Evolutionary conservation across 2,888 invertebrate species (phyloP), one percentile per base, ranked within the genome.

Genomic region (Euproctis similis): DNA sequence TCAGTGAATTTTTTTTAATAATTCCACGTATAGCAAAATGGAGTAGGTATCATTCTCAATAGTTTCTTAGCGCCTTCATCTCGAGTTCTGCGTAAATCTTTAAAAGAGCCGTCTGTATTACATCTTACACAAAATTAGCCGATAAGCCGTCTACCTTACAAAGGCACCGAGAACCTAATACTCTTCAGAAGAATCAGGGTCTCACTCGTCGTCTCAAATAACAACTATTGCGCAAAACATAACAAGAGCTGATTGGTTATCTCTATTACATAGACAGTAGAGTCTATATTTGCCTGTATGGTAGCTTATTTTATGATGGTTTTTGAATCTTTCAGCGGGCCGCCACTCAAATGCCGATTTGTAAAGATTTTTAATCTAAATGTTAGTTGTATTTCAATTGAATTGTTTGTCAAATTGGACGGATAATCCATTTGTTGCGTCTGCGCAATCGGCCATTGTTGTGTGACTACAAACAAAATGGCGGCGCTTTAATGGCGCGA

Each of bases 351-450:
- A 47, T n/a, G 62, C 74, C 64, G 71, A 61, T 57, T 70, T 62
- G 44, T 51, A 60, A 51, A 56, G 69, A n/a, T n/a, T n/a, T n/a
- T n/a, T n/a, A n/a, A 62, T 55, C 42, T 46, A 44, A 53, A 49
- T 32, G 35, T 28, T 37, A 46, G 37, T 49, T 38, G 36, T 50
- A 51, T 46, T 56, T 48, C 53, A 53, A 59, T 61, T 56, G 63
- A 60, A 64, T 62, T 62, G 61, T 55, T 59, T 59, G 59, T 53
- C 56, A 68, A 75, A 75, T 72, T 71, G 65, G 59, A 56, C 50
- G 72, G 59, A 59, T 74, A 64, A 72, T 69, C 70, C 49, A 64
- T 46, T 53, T 61, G 55, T n/a, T 52, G 52, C 53, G 56, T 46
- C 50, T 60, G 60, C 64, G 56, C 55, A 52, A 54, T 54, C 53